Conservation (phyloP, 2,888 invertebrate genomes). For the Fragum sueziense region DNA sequence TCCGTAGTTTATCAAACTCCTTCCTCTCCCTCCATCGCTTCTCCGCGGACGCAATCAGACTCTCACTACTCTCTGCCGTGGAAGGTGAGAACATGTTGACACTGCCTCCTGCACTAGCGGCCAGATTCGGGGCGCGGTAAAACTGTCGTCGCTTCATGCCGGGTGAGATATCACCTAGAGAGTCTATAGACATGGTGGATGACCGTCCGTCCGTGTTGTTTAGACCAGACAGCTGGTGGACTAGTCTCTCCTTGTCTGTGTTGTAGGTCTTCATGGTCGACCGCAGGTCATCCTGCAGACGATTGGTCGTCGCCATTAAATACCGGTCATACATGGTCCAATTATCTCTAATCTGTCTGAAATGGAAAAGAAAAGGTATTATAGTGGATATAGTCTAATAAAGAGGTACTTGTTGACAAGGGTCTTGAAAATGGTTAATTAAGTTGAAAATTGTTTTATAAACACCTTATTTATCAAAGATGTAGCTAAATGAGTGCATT, state of each 20-base stretch:
- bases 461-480: too few species aligned
- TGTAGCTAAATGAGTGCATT: too few species aligned
- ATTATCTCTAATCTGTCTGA: background rate
- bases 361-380: too few species aligned
- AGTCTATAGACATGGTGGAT: constrained; percentile 42
- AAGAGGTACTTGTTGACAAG: too few species aligned
- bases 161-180: constrained; percentile 30
- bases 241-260: constrained; percentile 63
- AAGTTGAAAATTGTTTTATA: too few species aligned
- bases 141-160: constrained; percentile 39
- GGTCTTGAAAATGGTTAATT: too few species aligned
- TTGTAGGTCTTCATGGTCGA: constrained; percentile 67
- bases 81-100: background rate
- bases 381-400: background rate
- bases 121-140: constrained; percentile 63
- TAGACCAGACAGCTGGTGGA: constrained; percentile 61
- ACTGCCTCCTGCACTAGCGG: constrained; percentile 40
- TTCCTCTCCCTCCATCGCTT: constrained; percentile 45
- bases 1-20: constrained; percentile 53
- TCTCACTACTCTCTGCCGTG: constrained; percentile 18
- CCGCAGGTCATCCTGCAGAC: constrained; percentile 65
- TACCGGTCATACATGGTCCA: constrained; percentile 62
- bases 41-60: constrained; percentile 17
- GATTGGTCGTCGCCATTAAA: constrained; percentile 59
- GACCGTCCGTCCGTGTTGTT: constrained; percentile 43